Percentiles rank a stretch among this genome's conserved stretches.
Evolutionary conservation across 1,140 invertebrate genomes (phyloP).

Genomic region (Caenorhabditis latens): DNA sequence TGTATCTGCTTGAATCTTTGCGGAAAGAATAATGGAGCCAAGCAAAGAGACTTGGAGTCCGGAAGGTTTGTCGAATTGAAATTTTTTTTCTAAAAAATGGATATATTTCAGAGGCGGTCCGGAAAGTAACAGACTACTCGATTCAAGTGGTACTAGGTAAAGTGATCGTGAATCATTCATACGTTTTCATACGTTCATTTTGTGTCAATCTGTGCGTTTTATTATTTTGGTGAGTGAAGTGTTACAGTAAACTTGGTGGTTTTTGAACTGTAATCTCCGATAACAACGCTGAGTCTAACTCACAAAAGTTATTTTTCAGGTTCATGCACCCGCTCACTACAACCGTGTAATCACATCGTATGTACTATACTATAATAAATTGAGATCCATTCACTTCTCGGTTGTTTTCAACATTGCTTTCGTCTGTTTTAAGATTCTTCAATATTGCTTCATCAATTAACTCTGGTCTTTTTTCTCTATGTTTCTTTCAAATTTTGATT

Average conservation of each 20-base stretch:
- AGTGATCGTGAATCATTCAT: background rate
- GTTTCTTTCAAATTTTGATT: background rate
- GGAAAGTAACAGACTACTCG: constrained; percentile 17
- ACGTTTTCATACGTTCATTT: background rate
- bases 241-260: background rate
- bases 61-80: constrained; percentile 28
- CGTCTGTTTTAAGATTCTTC: background rate
- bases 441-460: background rate
- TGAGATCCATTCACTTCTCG: background rate
- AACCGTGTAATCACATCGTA: constrained; percentile 31
- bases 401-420: background rate
- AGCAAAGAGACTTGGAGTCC: constrained; percentile 57
- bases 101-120: constrained; percentile 23
- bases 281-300: too few species aligned
- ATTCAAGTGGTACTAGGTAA: constrained; percentile 35
- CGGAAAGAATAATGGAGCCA: constrained; percentile 41
- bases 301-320: background rate
- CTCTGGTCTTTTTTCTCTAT: constrained; percentile 5
- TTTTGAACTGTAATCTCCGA: background rate
- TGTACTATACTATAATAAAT: background rate
- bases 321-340: constrained; percentile 33
- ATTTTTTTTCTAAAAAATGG: constrained; percentile 14
- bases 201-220: constrained; percentile 25
- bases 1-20: constrained; percentile 61
- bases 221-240: constrained; percentile 38